A percentile compares a stretch with the other conserved stretches of the same genome.
phyloP scores from a whole-genome alignment of 2,888 invertebrate genomes.

The Drosophila rellima region DNA sequence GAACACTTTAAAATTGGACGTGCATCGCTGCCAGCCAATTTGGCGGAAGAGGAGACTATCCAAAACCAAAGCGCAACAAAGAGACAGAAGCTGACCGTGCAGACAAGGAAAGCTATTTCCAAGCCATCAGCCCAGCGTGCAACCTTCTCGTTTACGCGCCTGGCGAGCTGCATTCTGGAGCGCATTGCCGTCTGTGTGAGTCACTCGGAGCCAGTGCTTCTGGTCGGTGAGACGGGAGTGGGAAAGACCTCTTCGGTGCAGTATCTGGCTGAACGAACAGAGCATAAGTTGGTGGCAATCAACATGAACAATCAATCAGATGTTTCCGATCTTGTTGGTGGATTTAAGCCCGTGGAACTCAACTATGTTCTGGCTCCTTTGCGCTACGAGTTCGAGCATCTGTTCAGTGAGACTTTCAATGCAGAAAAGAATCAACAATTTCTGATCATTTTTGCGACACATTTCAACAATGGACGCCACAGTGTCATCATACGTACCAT shows the following conservation, averaged over 20 bases:
- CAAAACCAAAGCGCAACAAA: slow-evolving; percentile 61
- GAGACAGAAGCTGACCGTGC: slow-evolving; percentile 73
- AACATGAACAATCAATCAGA: slow-evolving; percentile 99
- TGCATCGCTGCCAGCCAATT: slow-evolving; percentile 86
- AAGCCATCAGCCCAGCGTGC: slow-evolving; percentile 79
- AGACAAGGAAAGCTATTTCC: slow-evolving; percentile 49
- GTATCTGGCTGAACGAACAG: slow-evolving; percentile 93
- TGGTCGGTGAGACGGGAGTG: slow-evolving; percentile 99
- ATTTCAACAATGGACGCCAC: slow-evolving; percentile 91
- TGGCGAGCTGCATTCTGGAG: slow-evolving; percentile 93
- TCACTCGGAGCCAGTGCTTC: slow-evolving; percentile 94
- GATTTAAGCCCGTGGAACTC: slow-evolving; percentile 97
- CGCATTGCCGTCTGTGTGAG: slow-evolving; percentile 93
- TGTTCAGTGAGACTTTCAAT: slow-evolving; percentile 93
- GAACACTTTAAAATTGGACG: slow-evolving; percentile 90
- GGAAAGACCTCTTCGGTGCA: slow-evolving; percentile 99
- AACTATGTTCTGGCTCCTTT: slow-evolving; percentile 93
- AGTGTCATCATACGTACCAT: slow-evolving; percentile 90
- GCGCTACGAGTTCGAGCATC: slow-evolving; percentile 92
- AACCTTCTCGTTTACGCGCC: slow-evolving; percentile 93
- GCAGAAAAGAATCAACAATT: slow-evolving; percentile 93
- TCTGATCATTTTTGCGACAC: slow-evolving; percentile 91
- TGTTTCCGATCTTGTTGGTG: slow-evolving; percentile 97
- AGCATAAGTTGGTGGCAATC: slow-evolving; percentile 95
- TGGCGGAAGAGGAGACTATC: slow-evolving; percentile 30